Evolutionary conservation across 1,140 invertebrate species (phyloP), one percentile per base, ranked within the genome.

Genomic region (Pemphigus obesinymphae): DNA sequence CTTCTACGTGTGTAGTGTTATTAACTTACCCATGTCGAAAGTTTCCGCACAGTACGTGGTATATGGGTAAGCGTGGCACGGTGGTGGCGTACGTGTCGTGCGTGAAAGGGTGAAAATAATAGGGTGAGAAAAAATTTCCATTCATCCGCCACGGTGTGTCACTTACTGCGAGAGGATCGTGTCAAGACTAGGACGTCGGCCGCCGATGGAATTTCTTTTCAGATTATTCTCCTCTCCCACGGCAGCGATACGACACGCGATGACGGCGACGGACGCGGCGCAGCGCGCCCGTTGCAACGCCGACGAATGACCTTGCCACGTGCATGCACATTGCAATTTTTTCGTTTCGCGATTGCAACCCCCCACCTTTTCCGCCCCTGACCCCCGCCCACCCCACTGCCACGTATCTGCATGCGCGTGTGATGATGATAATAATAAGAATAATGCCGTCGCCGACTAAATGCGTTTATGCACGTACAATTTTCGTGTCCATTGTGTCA

Each of bases 321-420:
- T 70, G 66, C 66, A 70, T 70, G 66, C 66, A 70, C 37, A 26
- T 70, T 70, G 66, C 66, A 70, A 70, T 70, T 70, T 43, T 50
- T 70, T 43, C 66, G 20, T 70, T 68, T 70, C 34, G n/a, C 34
- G 66, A 70, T 26, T 13, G 66, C 66, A 43, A 23, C n/a, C 37
- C 66, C 37, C 66, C 66, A 70, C 66, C 66, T 11, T 37, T 13
- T 1, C 23, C 66, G 23, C 66, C 34, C 20, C 37, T 4, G n/a
- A 2, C 61, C n/a, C n/a, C n/a, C n/a, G n/a, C n/a, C n/a, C n/a
- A n/a, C n/a, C n/a, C n/a, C n/a, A n/a, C n/a, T n/a, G n/a, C n/a
- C n/a, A n/a, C n/a, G n/a, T n/a, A n/a, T n/a, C n/a, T n/a, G n/a
- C n/a, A n/a, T n/a, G n/a, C n/a, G n/a, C n/a, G n/a, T n/a, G n/a